Conservation (phyloP, 2,888 invertebrate species). For the Tenthredo amoena region DNA sequence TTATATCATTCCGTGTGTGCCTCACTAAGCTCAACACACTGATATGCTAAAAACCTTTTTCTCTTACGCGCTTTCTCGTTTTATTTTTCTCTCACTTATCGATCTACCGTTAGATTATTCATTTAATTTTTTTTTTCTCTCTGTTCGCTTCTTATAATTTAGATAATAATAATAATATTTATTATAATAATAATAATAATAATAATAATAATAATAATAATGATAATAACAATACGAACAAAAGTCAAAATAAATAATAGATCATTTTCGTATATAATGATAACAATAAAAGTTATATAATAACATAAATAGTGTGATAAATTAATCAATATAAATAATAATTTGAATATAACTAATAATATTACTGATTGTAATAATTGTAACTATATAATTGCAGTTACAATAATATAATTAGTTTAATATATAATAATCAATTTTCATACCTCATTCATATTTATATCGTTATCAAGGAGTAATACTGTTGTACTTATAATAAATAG, state of each 20-base stretch:
- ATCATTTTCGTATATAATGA: constrained; percentile 7
- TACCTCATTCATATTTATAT: constrained; percentile 60
- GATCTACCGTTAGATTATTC: constrained; percentile 63
- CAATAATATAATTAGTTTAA: neutral
- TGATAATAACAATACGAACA: constrained; percentile 38
- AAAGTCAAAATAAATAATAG: constrained; percentile 29
- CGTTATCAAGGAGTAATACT: constrained; percentile 72
- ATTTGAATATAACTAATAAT: constrained; percentile 28
- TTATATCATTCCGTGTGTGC: constrained; percentile 69
- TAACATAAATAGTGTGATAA: constrained; percentile 23
- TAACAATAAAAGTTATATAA: constrained; percentile 56
- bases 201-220: constrained; percentile 45
- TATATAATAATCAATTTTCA: constrained; percentile 62
- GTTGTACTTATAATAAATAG: constrained; percentile 71
- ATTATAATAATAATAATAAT: constrained; percentile 52
- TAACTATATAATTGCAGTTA: constrained; percentile 32
- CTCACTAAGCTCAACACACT: constrained; percentile 74
- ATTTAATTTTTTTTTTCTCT: constrained; percentile 46
- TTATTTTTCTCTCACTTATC: constrained; percentile 58
- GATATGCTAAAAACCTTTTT: constrained; percentile 75
- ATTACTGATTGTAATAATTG: constrained; percentile 31
- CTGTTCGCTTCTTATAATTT: constrained; percentile 51
- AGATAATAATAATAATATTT: constrained; percentile 50
- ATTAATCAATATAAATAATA: constrained; percentile 5
- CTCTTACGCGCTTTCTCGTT: constrained; percentile 54